phyloP scores from a whole-genome alignment of 1,140 invertebrate genomes.

The Heliconius eleuchia region DNA sequence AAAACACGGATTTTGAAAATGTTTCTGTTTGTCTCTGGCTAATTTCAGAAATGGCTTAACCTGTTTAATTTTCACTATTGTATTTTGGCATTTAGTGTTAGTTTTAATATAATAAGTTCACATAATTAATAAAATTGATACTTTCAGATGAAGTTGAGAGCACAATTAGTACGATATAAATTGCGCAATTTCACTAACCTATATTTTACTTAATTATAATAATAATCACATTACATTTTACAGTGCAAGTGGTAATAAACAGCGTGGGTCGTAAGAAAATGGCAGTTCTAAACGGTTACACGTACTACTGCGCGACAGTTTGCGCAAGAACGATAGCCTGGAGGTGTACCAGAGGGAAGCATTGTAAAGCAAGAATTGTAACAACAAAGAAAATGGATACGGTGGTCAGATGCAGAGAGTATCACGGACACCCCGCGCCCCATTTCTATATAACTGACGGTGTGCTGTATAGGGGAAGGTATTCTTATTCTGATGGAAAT shows the following conservation, averaged over 20 bases:
- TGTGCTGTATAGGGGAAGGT: conserved; percentile 12
- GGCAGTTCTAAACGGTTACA: conserved; percentile 43
- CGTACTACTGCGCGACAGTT: conserved; percentile 38
- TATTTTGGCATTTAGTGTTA: no score
- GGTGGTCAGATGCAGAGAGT: background rate
- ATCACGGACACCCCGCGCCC: conserved; percentile 29
- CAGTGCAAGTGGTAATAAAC: conserved; percentile 46
- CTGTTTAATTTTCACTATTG: no score
- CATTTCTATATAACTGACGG: conserved; percentile 19
- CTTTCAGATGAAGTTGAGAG: no score
- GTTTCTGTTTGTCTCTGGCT: no score
- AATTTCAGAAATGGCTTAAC: no score
- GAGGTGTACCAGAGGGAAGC: conserved; percentile 39
- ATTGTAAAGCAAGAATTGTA: conserved; percentile 27
- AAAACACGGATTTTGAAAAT: no score
- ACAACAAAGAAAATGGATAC: conserved; percentile 5
- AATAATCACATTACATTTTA: conserved; percentile 24
- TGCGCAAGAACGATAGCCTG: conserved; percentile 27
- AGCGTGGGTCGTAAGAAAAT: conserved; percentile 38
- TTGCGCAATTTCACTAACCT: no score
- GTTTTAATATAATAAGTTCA: no score
- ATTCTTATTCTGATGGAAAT: background rate
- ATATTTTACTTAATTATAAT: no score
- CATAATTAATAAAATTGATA: no score
- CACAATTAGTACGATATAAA: no score